These are phyloP conservation scores for Exaiptasia diaphana DNA, from an alignment of 64 coral and sea anemone genomes.

Conservation along the genomic window DNA sequence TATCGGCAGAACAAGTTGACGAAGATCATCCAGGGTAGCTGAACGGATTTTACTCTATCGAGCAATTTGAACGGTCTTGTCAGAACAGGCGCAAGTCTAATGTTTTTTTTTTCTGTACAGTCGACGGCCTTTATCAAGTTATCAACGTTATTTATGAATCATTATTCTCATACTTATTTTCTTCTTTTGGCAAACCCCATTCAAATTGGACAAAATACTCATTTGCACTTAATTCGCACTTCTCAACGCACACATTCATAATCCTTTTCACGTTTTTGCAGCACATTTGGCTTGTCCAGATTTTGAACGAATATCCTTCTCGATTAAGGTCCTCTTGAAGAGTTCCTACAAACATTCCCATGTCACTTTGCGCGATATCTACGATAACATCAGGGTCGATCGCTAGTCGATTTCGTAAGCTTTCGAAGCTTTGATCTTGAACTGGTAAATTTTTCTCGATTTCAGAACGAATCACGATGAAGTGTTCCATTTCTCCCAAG, in stretches of 20 bases:
- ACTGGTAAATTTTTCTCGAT: constrained; percentile 31
- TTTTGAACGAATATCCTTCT: constrained; percentile 44
- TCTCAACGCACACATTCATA: constrained; percentile 60
- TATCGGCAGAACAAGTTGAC: too few species aligned
- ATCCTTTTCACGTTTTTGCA: constrained; percentile 70
- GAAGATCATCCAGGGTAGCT: too few species aligned
- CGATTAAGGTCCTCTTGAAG: constrained; percentile 53
- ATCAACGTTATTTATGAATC: too few species aligned
- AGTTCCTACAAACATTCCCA: constrained; percentile 53
- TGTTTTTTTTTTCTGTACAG: too few species aligned
- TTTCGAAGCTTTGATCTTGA: constrained; percentile 68
- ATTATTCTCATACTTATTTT: too few species aligned
- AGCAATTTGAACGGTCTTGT: too few species aligned
- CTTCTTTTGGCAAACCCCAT: constrained; percentile 46
- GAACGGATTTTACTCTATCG: too few species aligned
- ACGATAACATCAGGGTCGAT: constrained; percentile 44
- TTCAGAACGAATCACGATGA: constrained; percentile 43
- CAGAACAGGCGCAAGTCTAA: too few species aligned
- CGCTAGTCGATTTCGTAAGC: constrained; percentile 48
- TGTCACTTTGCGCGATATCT: constrained; percentile 35
- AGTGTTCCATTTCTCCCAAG: constrained; percentile 64
- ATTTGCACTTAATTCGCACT: constrained; percentile 57
- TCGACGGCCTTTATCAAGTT: too few species aligned
- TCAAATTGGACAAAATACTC: constrained; percentile 81
- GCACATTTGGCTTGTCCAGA: constrained; percentile 58